A percentile compares a stretch with the other conserved stretches of the same genome.
These are phyloP conservation scores for Notolabrus celidotus DNA, from an alignment of 2,797 vertebrate genomes.

Conservation along the genomic window DNA sequence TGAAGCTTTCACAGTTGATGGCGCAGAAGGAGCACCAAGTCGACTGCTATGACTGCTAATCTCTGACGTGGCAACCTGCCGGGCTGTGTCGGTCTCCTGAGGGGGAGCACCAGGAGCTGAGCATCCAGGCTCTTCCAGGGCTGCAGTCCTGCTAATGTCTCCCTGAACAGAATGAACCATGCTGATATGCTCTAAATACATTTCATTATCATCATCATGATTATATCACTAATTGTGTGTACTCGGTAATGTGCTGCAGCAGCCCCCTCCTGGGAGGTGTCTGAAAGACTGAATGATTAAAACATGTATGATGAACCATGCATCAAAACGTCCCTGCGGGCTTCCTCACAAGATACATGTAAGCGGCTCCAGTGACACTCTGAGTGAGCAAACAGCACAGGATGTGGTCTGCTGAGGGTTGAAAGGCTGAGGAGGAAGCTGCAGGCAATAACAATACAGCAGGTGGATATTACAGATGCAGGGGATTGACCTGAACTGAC, in stretches of 20 bases:
- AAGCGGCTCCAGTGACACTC: slow-evolving; percentile 74
- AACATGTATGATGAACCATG: slow-evolving; percentile 85
- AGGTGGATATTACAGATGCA: slow-evolving; percentile 72
- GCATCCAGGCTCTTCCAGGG: slow-evolving; percentile 59
- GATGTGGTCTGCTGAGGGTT: slow-evolving; percentile 67
- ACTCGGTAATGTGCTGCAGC: slow-evolving; percentile 82
- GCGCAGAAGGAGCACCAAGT: slow-evolving; percentile 77
- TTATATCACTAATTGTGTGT: slow-evolving; percentile 87
- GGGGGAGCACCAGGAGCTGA: slow-evolving; percentile 61
- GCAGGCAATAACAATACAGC: slow-evolving; percentile 73
- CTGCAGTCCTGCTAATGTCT: slow-evolving; percentile 71
- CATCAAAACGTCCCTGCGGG: slow-evolving; percentile 83
- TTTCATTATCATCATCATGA: slow-evolving; percentile 89
- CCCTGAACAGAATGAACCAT: slow-evolving; percentile 62
- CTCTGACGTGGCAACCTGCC: slow-evolving; percentile 77
- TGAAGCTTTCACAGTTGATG: slow-evolving; percentile 80
- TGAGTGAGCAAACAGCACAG: slow-evolving; percentile 68
- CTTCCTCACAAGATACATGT: slow-evolving; percentile 75
- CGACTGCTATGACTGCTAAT: slow-evolving; percentile 83
- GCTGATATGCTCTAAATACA: slow-evolving; percentile 87
- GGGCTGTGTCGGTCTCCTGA: slow-evolving; percentile 68
- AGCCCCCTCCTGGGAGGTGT: slow-evolving; percentile 82
- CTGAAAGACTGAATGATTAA: slow-evolving; percentile 87
- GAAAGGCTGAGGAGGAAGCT: slow-evolving; percentile 62
- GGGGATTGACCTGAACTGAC: slow-evolving; percentile 73